A percentile compares a stretch with the other conserved stretches of the same genome.
Conservation (phyloP, 1,140 invertebrate genomes). For the Elysia chlorotica region DNA sequence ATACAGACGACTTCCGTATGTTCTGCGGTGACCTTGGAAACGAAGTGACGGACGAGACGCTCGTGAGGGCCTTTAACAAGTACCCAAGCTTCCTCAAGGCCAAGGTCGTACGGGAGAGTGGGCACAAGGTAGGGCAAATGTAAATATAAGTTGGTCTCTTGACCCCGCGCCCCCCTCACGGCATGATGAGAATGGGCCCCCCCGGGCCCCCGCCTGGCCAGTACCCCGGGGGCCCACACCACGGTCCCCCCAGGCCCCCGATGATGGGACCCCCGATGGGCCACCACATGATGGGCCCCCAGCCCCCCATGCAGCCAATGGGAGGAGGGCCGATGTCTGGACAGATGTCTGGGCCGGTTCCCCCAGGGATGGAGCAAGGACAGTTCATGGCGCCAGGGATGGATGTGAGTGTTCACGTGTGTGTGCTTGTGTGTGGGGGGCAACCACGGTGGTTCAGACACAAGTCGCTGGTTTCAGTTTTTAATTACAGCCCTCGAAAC, state of each 20-base stretch:
- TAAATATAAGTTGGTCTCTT: too few species aligned
- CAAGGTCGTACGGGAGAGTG: conserved; percentile 97
- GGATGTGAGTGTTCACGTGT: conserved; percentile 5
- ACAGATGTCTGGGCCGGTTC: background rate
- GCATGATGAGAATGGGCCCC: conserved; percentile 33
- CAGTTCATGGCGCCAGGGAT: background rate
- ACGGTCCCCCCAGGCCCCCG: background rate
- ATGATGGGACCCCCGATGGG: background rate
- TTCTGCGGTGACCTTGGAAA: conserved; percentile 99
- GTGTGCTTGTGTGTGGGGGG: background rate
- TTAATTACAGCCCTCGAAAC: background rate
- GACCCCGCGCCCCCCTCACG: too few species aligned
- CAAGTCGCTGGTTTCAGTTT: background rate
- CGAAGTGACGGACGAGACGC: conserved; percentile 96
- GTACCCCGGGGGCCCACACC: conserved; percentile 17
- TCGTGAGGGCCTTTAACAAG: conserved; percentile 92
- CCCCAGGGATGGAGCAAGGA: background rate
- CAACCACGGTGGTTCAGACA: background rate
- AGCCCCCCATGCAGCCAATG: conserved; percentile 5
- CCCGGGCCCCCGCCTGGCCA: conserved; percentile 31
- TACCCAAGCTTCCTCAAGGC: conserved; percentile 94
- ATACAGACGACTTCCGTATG: conserved; percentile 96
- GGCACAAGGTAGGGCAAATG: conserved; percentile 76
- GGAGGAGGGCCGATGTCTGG: conserved; percentile 11
- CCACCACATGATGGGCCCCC: background rate